phyloP scores from a whole-genome alignment of 1,140 invertebrate genomes.

The Bathynomus jamesi region DNA sequence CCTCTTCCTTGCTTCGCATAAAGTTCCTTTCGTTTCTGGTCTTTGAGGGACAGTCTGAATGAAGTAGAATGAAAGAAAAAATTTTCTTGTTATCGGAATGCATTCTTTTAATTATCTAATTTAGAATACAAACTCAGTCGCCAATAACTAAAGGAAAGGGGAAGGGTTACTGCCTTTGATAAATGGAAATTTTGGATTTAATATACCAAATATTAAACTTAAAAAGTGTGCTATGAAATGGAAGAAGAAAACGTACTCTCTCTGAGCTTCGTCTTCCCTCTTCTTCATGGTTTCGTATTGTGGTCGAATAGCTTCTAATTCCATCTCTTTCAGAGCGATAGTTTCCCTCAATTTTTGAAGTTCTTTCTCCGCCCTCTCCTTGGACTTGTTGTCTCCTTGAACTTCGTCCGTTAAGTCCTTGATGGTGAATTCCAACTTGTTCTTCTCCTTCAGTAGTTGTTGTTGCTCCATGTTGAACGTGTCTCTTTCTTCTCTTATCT shows the following conservation, averaged over 20 bases:
- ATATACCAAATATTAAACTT: too few species aligned
- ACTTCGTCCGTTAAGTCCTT: constrained; percentile 94
- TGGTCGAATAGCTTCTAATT: constrained; percentile 77
- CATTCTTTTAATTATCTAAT: too few species aligned
- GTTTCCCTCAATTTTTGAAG: constrained; percentile 77
- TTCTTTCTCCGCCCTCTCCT: constrained; percentile 86
- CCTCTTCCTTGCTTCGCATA: constrained; percentile 97
- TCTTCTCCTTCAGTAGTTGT: constrained; percentile 87
- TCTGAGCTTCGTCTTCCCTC: constrained; percentile 68
- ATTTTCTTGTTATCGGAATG: too few species aligned
- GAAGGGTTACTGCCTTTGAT: too few species aligned
- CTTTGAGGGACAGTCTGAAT: constrained; percentile 72
- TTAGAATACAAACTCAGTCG: background rate
- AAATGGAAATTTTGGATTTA: too few species aligned
- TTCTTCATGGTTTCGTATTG: constrained; percentile 91
- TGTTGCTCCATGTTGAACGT: constrained; percentile 86
- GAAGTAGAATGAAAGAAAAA: background rate
- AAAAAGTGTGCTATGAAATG: too few species aligned
- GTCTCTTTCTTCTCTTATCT: constrained; percentile 73
- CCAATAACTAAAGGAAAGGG: background rate
- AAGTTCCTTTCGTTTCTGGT: constrained; percentile 96
- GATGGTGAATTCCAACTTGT: constrained; percentile 88
- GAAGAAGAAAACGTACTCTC: constrained; percentile 47
- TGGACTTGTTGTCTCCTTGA: constrained; percentile 84
- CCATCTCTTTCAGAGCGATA: constrained; percentile 78